Conservation (phyloP, 1,140 invertebrate genomes). For the Procambarus virginalis region DNA sequence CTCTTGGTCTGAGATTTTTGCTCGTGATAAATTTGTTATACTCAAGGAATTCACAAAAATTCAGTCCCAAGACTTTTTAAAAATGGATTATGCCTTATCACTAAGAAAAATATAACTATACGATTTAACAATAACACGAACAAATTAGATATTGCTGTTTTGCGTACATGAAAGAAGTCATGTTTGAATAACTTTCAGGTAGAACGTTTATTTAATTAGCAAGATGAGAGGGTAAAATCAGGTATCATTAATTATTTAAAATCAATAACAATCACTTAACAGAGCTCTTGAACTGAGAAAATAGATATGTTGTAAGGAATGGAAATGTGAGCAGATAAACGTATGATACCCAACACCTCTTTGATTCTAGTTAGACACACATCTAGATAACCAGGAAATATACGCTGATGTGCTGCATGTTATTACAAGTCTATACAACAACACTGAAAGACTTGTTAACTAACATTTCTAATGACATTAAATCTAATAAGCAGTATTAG, state of each 20-base stretch:
- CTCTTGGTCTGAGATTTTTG: not conserved
- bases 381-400: not conserved
- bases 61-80: conserved; percentile 17
- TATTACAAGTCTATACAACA: not conserved
- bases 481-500: conserved; percentile 1
- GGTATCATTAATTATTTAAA: conserved; percentile 17
- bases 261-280: conserved; percentile 25
- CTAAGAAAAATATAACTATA: conserved; percentile 61
- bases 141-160: conserved; percentile 58
- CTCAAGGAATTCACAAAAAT: conserved; percentile 42
- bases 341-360: conserved; percentile 3
- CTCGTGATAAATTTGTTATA: not conserved
- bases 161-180: conserved; percentile 34
- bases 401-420: not conserved
- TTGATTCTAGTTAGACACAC: conserved; percentile 25
- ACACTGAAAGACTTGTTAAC: not conserved
- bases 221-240: conserved; percentile 3
- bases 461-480: not conserved
- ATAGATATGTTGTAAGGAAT: conserved; percentile 26
- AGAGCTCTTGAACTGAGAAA: not conserved
- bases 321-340: not conserved
- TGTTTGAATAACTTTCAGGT: conserved; percentile 1
- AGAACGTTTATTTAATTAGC: conserved; percentile 20
- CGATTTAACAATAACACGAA: conserved; percentile 53
- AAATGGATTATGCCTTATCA: conserved; percentile 30